phyloP scores from a whole-genome alignment of 2,888 invertebrate genomes.

The Parascotia fuliginaria region DNA sequence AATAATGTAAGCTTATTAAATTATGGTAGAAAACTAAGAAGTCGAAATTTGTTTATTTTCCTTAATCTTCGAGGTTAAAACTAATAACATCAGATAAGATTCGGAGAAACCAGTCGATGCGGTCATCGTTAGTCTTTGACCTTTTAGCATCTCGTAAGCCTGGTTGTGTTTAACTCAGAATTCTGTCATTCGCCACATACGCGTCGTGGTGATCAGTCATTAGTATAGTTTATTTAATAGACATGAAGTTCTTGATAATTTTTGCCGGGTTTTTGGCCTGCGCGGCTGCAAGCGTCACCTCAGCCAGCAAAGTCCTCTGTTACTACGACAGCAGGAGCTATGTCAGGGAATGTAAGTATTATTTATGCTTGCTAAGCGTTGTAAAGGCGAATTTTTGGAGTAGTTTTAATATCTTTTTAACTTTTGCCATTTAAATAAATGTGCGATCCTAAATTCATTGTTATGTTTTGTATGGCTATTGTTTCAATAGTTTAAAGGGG shows the following conservation, averaged over 20 bases:
- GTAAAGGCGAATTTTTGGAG: slow-evolving; percentile 25
- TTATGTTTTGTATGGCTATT: too few relatives aligned
- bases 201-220: slow-evolving; percentile 67
- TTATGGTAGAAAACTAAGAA: too few relatives aligned
- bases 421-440: too few relatives aligned
- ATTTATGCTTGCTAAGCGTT: slow-evolving; percentile 55
- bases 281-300: slow-evolving; percentile 64
- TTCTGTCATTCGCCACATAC: slow-evolving; percentile 73
- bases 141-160: slow-evolving; percentile 47
- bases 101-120: slow-evolving; percentile 53
- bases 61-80: slow-evolving; percentile 19
- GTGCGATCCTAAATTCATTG: too few relatives aligned
- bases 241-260: slow-evolving; percentile 64
- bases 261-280: slow-evolving; percentile 65
- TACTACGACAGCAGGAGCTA: slow-evolving; percentile 90
- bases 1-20: too few relatives aligned
- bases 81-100: slow-evolving; percentile 54
- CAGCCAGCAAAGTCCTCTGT: slow-evolving; percentile 88
- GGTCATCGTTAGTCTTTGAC: slow-evolving; percentile 68
- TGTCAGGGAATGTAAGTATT: slow-evolving; percentile 88
- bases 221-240: slow-evolving; percentile 36
- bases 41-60: slow-evolving; percentile 29
- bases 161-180: slow-evolving; percentile 54
- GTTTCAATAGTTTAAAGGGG: too few relatives aligned
- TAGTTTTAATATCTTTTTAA: slow-evolving; percentile 10